Percentiles rank a stretch among this genome's conserved stretches.
These are phyloP conservation scores for Elanus axillaris DNA, from an alignment of 2,113 vertebrate genomes.

Conservation along the genomic window DNA sequence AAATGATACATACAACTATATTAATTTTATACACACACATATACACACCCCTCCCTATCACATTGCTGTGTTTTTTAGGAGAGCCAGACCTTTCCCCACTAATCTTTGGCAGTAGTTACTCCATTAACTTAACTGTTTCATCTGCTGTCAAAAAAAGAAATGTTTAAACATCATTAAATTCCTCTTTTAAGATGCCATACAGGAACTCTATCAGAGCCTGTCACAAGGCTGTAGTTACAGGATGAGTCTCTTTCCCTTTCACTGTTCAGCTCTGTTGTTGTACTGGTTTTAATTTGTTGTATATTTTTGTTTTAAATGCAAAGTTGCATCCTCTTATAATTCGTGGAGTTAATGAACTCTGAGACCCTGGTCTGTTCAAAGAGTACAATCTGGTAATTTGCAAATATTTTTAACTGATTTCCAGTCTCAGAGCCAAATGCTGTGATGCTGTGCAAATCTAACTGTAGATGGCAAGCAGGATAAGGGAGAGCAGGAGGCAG, in stretches of 20 bases:
- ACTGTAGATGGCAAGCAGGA: fast-evolving
- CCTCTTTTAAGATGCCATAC: not conserved
- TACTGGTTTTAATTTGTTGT: not conserved
- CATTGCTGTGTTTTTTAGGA: not conserved
- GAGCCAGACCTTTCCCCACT: not conserved
- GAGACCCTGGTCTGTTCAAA: not conserved
- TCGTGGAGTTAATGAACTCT: not conserved
- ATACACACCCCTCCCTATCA: not conserved
- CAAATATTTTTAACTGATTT: not conserved
- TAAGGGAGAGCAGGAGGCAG: not conserved
- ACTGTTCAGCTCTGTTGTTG: not conserved
- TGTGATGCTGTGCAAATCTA: not conserved
- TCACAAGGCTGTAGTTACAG: not conserved
- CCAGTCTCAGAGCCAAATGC: not conserved
- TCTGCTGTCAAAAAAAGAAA: not conserved
- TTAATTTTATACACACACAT: not conserved
- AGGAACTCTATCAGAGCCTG: not conserved
- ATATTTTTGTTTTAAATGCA: not conserved
- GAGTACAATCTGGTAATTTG: not conserved
- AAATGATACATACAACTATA: not conserved
- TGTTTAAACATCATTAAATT: not conserved
- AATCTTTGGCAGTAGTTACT: not conserved
- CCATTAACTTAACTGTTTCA: not conserved
- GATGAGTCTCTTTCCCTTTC: not conserved
- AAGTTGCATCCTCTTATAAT: not conserved